Percentiles rank a stretch among this genome's conserved stretches.
These are phyloP conservation scores for Colaptes auratus DNA, from an alignment of 2,113 vertebrate species.

Conservation along the genomic window DNA sequence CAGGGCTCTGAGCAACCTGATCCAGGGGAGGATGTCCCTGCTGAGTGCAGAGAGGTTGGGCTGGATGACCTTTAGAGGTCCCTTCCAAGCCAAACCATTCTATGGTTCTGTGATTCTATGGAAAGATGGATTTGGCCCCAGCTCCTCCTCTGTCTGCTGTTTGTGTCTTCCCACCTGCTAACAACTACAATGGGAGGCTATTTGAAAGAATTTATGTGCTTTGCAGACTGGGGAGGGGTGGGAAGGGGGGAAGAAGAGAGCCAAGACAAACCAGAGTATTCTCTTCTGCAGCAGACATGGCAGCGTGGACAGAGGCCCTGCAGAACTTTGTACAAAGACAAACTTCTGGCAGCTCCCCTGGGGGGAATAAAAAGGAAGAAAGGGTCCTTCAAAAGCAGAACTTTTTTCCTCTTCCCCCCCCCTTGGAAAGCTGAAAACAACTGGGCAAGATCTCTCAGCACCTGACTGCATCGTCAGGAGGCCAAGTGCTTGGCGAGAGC, in stretches of 20 bases:
- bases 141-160: conserved; percentile 54
- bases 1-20: too few species aligned
- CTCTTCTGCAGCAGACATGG: neutral
- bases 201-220: neutral
- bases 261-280: neutral
- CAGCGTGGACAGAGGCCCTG: neutral
- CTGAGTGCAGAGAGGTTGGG: too few species aligned
- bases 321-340: neutral
- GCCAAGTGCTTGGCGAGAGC: neutral
- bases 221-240: neutral
- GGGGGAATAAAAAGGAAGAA: conserved; percentile 4
- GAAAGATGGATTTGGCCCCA: conserved; percentile 46
- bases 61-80: too few species aligned
- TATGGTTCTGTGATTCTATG: too few species aligned
- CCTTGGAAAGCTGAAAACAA: neutral
- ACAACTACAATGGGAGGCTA: conserved; percentile 15
- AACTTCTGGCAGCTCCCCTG: conserved; percentile 28
- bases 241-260: neutral
- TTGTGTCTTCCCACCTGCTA: conserved; percentile 40
- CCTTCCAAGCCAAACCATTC: too few species aligned
- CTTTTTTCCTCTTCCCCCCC: neutral
- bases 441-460: neutral
- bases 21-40: too few species aligned
- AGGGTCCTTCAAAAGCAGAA: neutral
- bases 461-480: neutral